Evolutionary conservation across 2,888 invertebrate genomes (phyloP), one percentile per base, ranked within the genome.

Genomic region (Drosophila histrio): DNA sequence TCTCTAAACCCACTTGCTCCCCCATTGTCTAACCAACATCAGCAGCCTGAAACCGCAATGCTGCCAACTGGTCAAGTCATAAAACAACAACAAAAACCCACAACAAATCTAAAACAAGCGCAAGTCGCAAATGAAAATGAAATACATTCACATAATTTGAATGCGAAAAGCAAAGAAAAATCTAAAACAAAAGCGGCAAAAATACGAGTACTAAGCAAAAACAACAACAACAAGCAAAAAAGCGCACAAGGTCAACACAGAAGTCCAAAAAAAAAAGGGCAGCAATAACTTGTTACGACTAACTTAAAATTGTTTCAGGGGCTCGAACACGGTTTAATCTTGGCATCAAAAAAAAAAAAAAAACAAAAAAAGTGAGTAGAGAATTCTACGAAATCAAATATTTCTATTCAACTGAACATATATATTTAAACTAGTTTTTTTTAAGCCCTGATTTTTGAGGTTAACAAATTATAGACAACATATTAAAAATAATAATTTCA

Each of bases 61-160:
- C 64, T 70, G 80, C 49, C 80, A 83, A 77, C 74, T 79, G 84
- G 72, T 68, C 60, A 80, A 77, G 77, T 59, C 75, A 71, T 65
- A 71, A 54, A 71, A 68, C 56, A 70, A 63, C 59, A 73, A 58
- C 61, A 69, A 54, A 44, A 43, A 26, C 49, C 52, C 52, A 52
- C 34, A 64, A 56, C 58, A 72, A 74, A 76, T 66, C 61, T 59
- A 62, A 72, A 69, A 59, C 71, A 74, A 67, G 47, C 57, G 61
- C 81, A 67, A 67, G 64, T 77, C 67, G 44, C 71, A 77, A 77
- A 67, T 70, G 74, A 70, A 79, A 84, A 64, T 63, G 64, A 84
- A 81, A 80, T 66, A 83, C 84, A 80, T 80, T 77, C 70, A 62
- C 61, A 81, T 64, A 59, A 84, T 79, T 77, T 84, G 59, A 78